Percentiles rank a stretch among this genome's conserved stretches.
These are phyloP conservation scores for Anticlea derivata DNA, from an alignment of 2,888 invertebrate species.

Conservation along the genomic window DNA sequence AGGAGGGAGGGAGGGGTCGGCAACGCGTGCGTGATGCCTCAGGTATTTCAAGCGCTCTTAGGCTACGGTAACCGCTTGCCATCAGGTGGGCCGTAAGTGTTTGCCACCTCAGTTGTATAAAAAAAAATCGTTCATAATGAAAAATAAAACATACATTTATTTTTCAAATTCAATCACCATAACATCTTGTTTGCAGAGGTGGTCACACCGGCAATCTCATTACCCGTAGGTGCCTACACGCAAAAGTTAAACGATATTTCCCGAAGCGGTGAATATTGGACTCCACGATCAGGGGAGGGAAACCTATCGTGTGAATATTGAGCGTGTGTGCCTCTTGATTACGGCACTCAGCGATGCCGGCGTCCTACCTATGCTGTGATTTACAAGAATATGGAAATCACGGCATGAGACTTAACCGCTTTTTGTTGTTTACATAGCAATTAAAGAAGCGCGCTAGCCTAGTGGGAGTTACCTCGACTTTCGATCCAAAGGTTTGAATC, in stretches of 20 bases:
- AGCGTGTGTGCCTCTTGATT: constrained; percentile 18
- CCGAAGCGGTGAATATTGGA: constrained; percentile 18
- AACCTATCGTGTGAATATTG: constrained; percentile 19
- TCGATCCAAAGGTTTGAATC: too few species aligned
- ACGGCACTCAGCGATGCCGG: constrained; percentile 6
- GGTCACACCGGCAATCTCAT: constrained; percentile 10
- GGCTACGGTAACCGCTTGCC: too few species aligned
- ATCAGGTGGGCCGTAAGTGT: too few species aligned
- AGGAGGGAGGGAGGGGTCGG: too few species aligned
- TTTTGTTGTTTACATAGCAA: background rate
- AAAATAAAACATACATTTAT: too few species aligned
- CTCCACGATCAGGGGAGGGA: constrained; percentile 10
- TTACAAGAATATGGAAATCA: background rate
- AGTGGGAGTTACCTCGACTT: too few species aligned
- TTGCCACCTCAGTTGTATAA: too few species aligned
- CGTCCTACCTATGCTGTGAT: constrained; percentile 4
- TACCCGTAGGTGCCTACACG: constrained; percentile 8
- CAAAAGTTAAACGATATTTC: constrained; percentile 21
- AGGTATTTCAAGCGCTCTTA: too few species aligned
- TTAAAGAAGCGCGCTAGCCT: too few species aligned
- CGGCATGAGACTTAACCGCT: background rate
- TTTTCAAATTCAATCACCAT: constrained; percentile 5
- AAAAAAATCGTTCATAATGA: too few species aligned
- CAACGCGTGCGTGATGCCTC: too few species aligned
- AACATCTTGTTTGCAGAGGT: constrained; percentile 6